These are phyloP conservation scores for Achroia grisella DNA, from an alignment of 1,140 invertebrate species.

Conservation along the genomic window DNA sequence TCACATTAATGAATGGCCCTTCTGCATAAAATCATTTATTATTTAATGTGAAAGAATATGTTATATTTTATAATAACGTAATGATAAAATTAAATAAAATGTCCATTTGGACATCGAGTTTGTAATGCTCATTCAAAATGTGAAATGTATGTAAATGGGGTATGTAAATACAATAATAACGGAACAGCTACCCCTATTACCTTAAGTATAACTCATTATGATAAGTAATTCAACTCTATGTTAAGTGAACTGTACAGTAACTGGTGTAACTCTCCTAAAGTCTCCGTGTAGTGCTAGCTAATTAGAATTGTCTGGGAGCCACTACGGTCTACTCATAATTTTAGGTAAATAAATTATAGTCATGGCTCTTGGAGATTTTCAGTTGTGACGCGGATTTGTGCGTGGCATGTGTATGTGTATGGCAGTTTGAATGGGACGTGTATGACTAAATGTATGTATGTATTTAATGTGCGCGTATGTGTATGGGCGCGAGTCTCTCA, in stretches of 20 bases:
- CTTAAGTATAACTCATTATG: conserved; percentile 48
- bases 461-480: conserved; percentile 6
- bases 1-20: conserved; percentile 56
- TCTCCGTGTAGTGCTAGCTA: conserved; percentile 62
- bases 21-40: conserved; percentile 46
- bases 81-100: conserved; percentile 43
- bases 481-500: conserved; percentile 4
- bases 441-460: conserved; percentile 1
- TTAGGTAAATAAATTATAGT: conserved; percentile 42
- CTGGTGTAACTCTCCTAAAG: conserved; percentile 67
- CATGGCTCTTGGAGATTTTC: conserved; percentile 24
- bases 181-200: conserved; percentile 34
- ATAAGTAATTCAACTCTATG: conserved; percentile 35
- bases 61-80: conserved; percentile 64
- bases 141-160: conserved; percentile 39
- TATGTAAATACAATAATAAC: conserved; percentile 58
- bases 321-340: conserved; percentile 43
- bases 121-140: conserved; percentile 59
- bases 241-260: conserved; percentile 63
- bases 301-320: conserved; percentile 38
- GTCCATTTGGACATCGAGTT: conserved; percentile 52
- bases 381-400: conserved; percentile 5
- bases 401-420: not conserved
- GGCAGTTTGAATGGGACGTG: conserved; percentile 7
- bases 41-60: conserved; percentile 51